Evolutionary conservation across 2,888 invertebrate genomes (phyloP), one percentile per base, ranked within the genome.

Genomic region (Spatulosminthurus flaviceps): DNA sequence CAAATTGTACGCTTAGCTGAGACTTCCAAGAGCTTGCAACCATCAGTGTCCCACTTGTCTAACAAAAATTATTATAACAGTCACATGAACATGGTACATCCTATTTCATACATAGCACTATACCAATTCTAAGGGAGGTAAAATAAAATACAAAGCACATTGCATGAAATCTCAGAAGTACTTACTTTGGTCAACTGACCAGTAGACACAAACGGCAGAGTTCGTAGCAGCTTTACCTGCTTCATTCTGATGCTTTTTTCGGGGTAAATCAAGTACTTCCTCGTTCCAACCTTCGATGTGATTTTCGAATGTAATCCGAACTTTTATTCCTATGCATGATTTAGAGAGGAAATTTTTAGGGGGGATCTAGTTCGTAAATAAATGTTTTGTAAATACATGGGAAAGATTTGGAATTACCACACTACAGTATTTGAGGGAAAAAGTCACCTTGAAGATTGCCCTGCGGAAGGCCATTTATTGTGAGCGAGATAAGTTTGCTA

Each of bases 1-100:
- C 88, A 88, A 28, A 86, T 82, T 0, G 88, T 88, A 42, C 86
- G 86, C 7, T 87, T 86, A 0, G 82, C 80, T 81, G 87, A 88
- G 43, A 87, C 86, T 2, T 81, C 79, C 21, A 86, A 80, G 4
- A 87, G 81, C 70, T 80, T 51, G 66, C 86, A 86, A 11, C 86
- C 86, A 16, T 79, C 69, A 81, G 79, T 21, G 85, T 83, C 86
- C 86, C 86, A 21, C 64, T 69, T 9, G 85, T 86, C 7, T 2
- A 51, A 51, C 5, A 51, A 2, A 2, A 19, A 61, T 13, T 2
- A 64, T 22, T 9, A 24, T n/a, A 64, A 64, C n/a, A n/a, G n/a
- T n/a, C n/a, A n/a, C n/a, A n/a, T n/a, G n/a, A n/a, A n/a, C n/a
- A n/a, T 9, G n/a, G 61, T 61, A 61, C 61, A 61, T 61, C 22